Base-by-base conservation (phyloP, 2,113 vertebrate species). In the Callionymus lyra region DNA sequence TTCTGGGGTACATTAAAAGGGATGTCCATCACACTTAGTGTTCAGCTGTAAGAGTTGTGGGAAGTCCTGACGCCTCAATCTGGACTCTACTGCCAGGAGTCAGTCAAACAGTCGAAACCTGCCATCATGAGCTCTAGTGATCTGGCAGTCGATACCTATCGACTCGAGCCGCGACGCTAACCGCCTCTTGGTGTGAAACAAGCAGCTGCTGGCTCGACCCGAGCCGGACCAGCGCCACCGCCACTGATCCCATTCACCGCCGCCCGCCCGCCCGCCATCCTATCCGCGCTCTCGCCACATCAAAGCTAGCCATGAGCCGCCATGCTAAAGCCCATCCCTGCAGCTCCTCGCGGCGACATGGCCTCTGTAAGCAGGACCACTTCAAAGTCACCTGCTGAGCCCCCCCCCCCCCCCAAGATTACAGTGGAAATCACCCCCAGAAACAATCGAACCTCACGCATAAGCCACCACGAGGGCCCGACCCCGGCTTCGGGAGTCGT, bases 371-470 rank as follows among this genome's bases (percentile, higher is more conserved):
- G 38, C 63, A 38, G 65, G n/a, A 63, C 62, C 60, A 72, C 77
- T 71, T 83, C 75, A 83, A 76, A 83, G 68, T 75, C 68, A 67
- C 70, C 65, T 71, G 75, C 75, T 44, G 71, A 73, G 72, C 59
- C 47, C 53, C n/a, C n/a, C n/a, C n/a, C n/a, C n/a, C n/a, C n/a
- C n/a, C n/a, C 56, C 47, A 15, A 72, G 64, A 80, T 67, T 69
- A 65, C 47, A n/a, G 66, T 54, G 38, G 35, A 56, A 70, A 56
- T 65, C 57, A 55, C 54, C 47, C 47, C 46, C 38, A 43, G 16
- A 61, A 55, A 40, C 57, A 45, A 59, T 63, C 59, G 14, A 60
- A 16, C 37, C 40, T 14, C 12, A 4, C 35, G 35, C 49, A 53
- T 38, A 8, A 27, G 21, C 21, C 37, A 56, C 44, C 53, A 34